Base-by-base conservation (phyloP, 2,888 invertebrate genomes). In the Drosophila leonis region DNA sequence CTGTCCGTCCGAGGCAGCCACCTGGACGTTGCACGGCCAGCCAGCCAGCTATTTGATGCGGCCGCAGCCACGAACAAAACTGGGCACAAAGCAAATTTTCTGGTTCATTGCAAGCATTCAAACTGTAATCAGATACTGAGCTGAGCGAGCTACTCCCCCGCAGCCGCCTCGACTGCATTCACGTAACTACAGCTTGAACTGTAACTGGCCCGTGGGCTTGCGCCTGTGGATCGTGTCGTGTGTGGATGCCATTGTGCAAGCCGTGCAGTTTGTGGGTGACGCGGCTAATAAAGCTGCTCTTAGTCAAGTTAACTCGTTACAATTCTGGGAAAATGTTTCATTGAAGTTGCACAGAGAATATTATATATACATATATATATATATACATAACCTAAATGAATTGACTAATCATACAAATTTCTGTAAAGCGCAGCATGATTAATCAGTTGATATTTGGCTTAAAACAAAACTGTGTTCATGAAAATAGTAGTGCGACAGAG, bases 91-190 rank as follows among this genome's bases (percentile, higher is more conserved):
- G 88, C 75, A 77, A 75, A 87, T 85, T 89, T 85, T 89, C 89
- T 85, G 88, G 89, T 85, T 87, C 89, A 89, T 89, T 85, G 89
- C 82, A 84, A 67, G 82, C 84, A 89, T 85, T 89, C 80, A 89
- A 87, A 87, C 72, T 85, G 85, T 89, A 89, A 85, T 85, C 85
- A 75, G 85, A 85, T 89, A 83, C 87, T 10, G 63, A 69, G 66
- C 73, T 57, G 46, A 31, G 35, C 41, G 9, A 18, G 10, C 20
- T 51, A 20, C 41, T 2, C 15, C 15, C 49, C 29, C 37, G 3
- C n/a, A 1, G 27, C 13, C 15, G 6, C 12, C 20, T 12, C 31
- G 41, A 20, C 41, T 42, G 24, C 44, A 29, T 18, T 29, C 20
- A 29, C 46, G 44, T 49, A 64, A 63, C 52, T 37, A 49, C 42